phyloP scores from a whole-genome alignment of 1,140 invertebrate species.

The Hylaeus anthracinus region DNA sequence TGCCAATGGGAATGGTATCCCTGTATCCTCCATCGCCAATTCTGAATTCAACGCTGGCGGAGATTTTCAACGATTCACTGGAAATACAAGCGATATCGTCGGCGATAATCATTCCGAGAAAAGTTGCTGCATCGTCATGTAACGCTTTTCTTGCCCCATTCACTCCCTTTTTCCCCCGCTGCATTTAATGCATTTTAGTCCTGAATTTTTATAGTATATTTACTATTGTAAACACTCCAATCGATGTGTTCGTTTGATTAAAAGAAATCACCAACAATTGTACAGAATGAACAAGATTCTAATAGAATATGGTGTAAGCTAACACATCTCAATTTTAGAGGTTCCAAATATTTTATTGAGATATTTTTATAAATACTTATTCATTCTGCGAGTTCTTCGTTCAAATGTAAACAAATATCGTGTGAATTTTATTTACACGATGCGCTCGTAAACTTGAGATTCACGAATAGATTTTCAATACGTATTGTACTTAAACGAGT shows the following conservation, averaged over 20 bases:
- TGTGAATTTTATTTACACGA: background rate
- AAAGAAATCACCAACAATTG: constrained; percentile 8
- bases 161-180: background rate
- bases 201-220: background rate
- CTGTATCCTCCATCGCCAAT: constrained; percentile 78
- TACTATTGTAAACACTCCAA: background rate
- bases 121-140: constrained; percentile 83
- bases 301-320: background rate
- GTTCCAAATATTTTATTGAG: background rate
- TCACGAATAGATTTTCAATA: constrained; percentile 1
- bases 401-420: background rate
- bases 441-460: background rate
- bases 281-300: constrained; percentile 18
- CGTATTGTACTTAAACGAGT: constrained; percentile 34
- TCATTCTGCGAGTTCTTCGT: background rate
- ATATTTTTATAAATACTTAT: background rate
- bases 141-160: constrained; percentile 34
- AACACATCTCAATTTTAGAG: constrained; percentile 8
- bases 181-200: constrained; percentile 3
- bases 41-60: constrained; percentile 73
- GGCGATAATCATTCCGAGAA: constrained; percentile 84
- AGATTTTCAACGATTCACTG: constrained; percentile 84
- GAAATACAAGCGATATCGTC: constrained; percentile 85
- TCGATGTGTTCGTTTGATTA: background rate
- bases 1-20: constrained; percentile 80